These are phyloP conservation scores for Diprion similis DNA, from an alignment of 1,140 invertebrate species.

Conservation along the genomic window DNA sequence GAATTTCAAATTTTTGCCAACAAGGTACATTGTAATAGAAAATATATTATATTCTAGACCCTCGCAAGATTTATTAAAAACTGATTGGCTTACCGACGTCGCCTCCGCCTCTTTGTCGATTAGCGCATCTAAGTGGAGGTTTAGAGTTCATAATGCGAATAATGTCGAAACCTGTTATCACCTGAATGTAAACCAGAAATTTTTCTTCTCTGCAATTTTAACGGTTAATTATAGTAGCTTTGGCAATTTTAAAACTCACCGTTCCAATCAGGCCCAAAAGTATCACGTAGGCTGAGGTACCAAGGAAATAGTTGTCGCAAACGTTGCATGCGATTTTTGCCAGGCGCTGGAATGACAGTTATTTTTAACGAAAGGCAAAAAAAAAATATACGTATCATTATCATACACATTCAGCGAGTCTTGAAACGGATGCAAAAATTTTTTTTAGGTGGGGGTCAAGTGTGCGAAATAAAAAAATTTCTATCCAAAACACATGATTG, in stretches of 20 bases:
- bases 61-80: neutral
- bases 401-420: too few species aligned
- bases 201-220: neutral
- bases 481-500: neutral
- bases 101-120: slow-evolving; percentile 15
- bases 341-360: slow-evolving; percentile 39
- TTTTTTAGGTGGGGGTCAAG: too few species aligned
- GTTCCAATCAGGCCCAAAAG: slow-evolving; percentile 55
- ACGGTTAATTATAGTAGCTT: neutral
- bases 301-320: slow-evolving; percentile 52
- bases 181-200: slow-evolving; percentile 31
- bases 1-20: too few species aligned
- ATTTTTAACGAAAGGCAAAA: neutral
- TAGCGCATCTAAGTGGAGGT: slow-evolving; percentile 28
- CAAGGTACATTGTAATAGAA: too few species aligned
- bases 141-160: slow-evolving; percentile 49
- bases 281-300: slow-evolving; percentile 50
- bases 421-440: too few species aligned
- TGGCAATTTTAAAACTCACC: slow-evolving; percentile 45
- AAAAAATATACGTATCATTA: neutral
- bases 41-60: too few species aligned
- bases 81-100: slow-evolving; percentile 28
- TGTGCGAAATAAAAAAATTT: too few species aligned
- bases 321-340: slow-evolving; percentile 46
- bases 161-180: slow-evolving; percentile 50